Conservation (phyloP, 2,888 invertebrate species). For the Scaptomyza polygonia region DNA sequence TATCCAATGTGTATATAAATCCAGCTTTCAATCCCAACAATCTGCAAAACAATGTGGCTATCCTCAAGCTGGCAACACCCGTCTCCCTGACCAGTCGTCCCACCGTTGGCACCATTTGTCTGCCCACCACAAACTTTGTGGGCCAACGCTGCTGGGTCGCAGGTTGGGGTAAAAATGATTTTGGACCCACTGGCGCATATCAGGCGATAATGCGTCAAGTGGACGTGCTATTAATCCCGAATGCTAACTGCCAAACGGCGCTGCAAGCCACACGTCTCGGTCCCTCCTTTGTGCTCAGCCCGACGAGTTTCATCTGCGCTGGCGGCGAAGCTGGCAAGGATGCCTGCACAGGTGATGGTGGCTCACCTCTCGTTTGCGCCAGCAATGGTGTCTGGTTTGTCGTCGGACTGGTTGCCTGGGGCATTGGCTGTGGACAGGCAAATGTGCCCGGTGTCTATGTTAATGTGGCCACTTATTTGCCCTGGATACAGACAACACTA, state of each 20-base stretch:
- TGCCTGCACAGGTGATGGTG: slow-evolving; percentile 89
- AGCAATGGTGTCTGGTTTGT: slow-evolving; percentile 83
- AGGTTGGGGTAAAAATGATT: slow-evolving; percentile 95
- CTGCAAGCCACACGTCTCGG: slow-evolving; percentile 89
- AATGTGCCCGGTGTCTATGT: slow-evolving; percentile 92
- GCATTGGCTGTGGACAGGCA: slow-evolving; percentile 87
- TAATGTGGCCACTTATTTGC: slow-evolving; percentile 88
- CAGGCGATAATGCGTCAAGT: slow-evolving; percentile 90
- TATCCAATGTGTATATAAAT: slow-evolving; percentile 87
- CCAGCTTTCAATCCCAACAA: slow-evolving; percentile 89
- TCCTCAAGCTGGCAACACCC: slow-evolving; percentile 88
- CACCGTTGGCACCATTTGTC: slow-evolving; percentile 87
- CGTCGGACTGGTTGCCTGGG: slow-evolving; percentile 86
- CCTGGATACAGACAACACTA: slow-evolving; percentile 87
- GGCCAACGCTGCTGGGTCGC: slow-evolving; percentile 87
- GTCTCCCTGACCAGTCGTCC: slow-evolving; percentile 86
- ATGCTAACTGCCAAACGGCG: slow-evolving; percentile 87
- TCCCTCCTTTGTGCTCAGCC: slow-evolving; percentile 86
- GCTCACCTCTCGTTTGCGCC: slow-evolving; percentile 83
- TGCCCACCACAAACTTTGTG: slow-evolving; percentile 85
- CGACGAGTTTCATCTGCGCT: slow-evolving; percentile 90
- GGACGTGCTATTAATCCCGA: slow-evolving; percentile 89
- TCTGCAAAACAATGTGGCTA: slow-evolving; percentile 92
- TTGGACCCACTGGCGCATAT: slow-evolving; percentile 84
- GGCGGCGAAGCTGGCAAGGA: slow-evolving; percentile 91